Percentiles rank a stretch among this genome's conserved stretches.
Evolutionary conservation across 2,113 vertebrate species (phyloP).

Genomic region (Electrona antarctica): DNA sequence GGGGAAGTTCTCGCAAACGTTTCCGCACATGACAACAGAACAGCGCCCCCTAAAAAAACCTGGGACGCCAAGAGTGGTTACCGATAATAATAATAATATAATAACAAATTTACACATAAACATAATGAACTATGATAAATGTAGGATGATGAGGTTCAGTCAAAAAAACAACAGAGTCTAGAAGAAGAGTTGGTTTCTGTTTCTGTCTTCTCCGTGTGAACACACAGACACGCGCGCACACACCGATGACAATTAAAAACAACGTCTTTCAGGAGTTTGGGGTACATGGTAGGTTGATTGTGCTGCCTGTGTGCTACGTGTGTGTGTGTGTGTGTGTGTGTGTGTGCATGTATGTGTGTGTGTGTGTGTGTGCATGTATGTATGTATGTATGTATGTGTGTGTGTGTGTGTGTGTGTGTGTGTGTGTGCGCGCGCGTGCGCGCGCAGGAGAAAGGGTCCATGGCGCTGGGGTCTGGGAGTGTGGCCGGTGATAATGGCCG

Average conservation of each 20-base stretch:
- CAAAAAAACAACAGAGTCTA: conserved; percentile 3
- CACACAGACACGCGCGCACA: conserved; percentile 20
- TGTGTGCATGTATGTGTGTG: background rate
- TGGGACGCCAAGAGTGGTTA: too few relatives aligned
- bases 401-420: background rate
- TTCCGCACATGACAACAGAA: too few relatives aligned
- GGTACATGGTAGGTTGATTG: conserved; percentile 42
- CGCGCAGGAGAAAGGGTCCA: too few relatives aligned
- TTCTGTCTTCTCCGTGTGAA: conserved; percentile 14
- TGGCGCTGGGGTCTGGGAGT: background rate
- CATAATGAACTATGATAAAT: conserved; percentile 38
- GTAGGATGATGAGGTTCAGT: conserved; percentile 17
- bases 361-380: background rate
- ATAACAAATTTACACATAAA: conserved; percentile 42
- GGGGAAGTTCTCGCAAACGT: background rate
- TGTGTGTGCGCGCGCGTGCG: background rate
- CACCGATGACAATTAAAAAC: conserved; percentile 19
- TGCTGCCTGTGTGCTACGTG: conserved; percentile 56
- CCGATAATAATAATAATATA: too few relatives aligned
- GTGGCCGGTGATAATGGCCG: conserved; percentile 25
- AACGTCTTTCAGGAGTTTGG: conserved; percentile 27
- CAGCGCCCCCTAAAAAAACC: too few relatives aligned
- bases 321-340: conserved; percentile 21
- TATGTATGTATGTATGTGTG: background rate
- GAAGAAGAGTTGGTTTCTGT: conserved; percentile 6